A percentile compares a stretch with the other conserved stretches of the same genome.
These are phyloP conservation scores for Nothura maculosa DNA, from an alignment of 2,797 vertebrate species.

Conservation along the genomic window DNA sequence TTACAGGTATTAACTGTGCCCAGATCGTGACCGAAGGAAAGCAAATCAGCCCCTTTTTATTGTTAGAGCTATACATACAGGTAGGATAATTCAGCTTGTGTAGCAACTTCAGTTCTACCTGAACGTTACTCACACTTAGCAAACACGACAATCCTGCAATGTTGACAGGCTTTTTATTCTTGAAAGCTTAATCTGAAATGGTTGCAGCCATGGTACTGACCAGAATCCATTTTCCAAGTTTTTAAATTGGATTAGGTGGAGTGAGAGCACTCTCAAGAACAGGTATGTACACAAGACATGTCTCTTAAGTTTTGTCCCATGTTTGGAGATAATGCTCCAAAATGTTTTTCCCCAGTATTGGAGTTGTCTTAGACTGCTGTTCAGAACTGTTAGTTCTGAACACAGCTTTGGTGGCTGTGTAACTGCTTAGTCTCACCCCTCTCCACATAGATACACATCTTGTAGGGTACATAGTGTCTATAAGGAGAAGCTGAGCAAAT, in stretches of 20 bases:
- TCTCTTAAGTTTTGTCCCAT: background rate
- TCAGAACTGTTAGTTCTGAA: too few relatives aligned
- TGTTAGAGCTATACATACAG: conserved; percentile 2
- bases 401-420: background rate
- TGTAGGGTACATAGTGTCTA: background rate
- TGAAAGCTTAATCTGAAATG: background rate
- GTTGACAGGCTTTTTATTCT: background rate
- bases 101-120: background rate
- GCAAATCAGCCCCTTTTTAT: background rate
- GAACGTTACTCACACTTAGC: background rate
- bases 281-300: background rate
- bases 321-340: background rate
- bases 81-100: background rate
- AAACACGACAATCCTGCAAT: background rate
- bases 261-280: background rate
- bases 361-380: background rate
- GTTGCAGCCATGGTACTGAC: background rate
- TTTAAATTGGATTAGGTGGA: background rate
- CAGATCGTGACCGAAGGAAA: background rate
- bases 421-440: background rate
- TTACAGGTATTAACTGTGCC: background rate
- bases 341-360: background rate
- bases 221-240: background rate
- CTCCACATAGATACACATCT: background rate
- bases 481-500: background rate